Conservation (phyloP, 1,140 invertebrate genomes). For the Ptiloglossa arizonensis region DNA sequence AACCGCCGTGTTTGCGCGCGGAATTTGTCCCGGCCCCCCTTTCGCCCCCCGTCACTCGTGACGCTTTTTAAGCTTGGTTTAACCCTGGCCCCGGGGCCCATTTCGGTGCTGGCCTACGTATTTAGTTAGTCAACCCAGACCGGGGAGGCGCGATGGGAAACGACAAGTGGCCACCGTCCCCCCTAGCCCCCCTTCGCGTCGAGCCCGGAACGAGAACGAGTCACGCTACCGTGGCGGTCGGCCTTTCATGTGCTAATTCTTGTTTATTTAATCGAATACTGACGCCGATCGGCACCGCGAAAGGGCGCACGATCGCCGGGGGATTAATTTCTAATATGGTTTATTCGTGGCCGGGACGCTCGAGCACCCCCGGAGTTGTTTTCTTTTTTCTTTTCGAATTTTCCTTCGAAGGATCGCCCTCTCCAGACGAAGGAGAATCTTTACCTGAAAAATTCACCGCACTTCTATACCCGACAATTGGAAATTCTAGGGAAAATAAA, state of each 20-base stretch:
- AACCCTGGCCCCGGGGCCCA: conserved; percentile 77
- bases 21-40: too few species aligned
- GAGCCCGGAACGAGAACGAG: too few species aligned
- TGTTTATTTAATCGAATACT: conserved; percentile 74
- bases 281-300: conserved; percentile 49
- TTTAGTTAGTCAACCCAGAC: conserved; percentile 81
- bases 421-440: too few species aligned
- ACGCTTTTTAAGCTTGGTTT: conserved; percentile 78
- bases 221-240: conserved; percentile 22
- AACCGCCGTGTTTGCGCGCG: conserved; percentile 70
- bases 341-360: conserved; percentile 23
- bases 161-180: conserved; percentile 75
- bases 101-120: conserved; percentile 78
- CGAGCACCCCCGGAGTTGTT: conserved; percentile 12
- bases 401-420: too few species aligned
- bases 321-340: conserved; percentile 65
- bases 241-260: conserved; percentile 77
- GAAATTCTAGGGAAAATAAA: too few species aligned
- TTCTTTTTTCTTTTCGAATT: too few species aligned
- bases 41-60: conserved; percentile 26
- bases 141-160: conserved; percentile 80
- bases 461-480: too few species aligned
- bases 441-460: too few species aligned
- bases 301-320: conserved; percentile 57
- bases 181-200: not conserved